Conservation (phyloP, 2,797 vertebrate genomes). For the Telmatherina bonti region DNA sequence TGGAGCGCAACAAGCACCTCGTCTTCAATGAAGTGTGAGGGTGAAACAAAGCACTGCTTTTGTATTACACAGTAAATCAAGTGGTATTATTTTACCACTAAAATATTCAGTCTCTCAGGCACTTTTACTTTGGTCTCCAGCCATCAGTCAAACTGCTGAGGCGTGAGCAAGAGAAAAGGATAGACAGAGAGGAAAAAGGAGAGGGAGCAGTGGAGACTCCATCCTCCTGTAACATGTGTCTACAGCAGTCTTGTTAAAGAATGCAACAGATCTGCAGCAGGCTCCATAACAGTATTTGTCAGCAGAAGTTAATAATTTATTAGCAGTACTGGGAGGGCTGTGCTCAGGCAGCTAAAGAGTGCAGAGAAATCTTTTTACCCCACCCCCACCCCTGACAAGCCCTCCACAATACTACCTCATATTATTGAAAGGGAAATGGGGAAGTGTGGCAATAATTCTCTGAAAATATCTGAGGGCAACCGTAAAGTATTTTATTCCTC, state of each 20-base stretch:
- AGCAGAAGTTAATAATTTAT: constrained; percentile 90
- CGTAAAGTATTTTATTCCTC: constrained; percentile 58
- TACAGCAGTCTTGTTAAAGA: constrained; percentile 98
- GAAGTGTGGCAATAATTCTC: constrained; percentile 71
- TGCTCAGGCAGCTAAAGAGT: constrained; percentile 80
- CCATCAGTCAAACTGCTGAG: constrained; percentile 99
- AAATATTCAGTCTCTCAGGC: constrained; percentile 97
- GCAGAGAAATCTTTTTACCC: constrained; percentile 66
- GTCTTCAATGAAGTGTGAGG: constrained; percentile 83
- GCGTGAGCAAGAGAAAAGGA: constrained; percentile 83
- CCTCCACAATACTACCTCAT: constrained; percentile 74
- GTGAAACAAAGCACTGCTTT: constrained; percentile 86
- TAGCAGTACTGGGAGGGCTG: constrained; percentile 82
- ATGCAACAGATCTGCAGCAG: constrained; percentile 88
- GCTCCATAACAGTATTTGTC: constrained; percentile 89
- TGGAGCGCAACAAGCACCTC: constrained; percentile 74
- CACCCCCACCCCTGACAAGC: constrained; percentile 74
- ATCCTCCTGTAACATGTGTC: constrained; percentile 96
- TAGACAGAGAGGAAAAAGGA: constrained; percentile 60
- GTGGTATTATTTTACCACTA: constrained; percentile 97
- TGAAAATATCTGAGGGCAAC: constrained; percentile 72
- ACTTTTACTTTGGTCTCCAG: constrained; percentile 94
- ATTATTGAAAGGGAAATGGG: constrained; percentile 74
- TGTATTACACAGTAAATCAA: constrained; percentile 96
- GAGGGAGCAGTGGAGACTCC: constrained; percentile 86